A percentile compares a stretch with the other conserved stretches of the same genome.
Evolutionary conservation across 2,888 invertebrate species (phyloP).

Genomic region (Heliothis peltigera): DNA sequence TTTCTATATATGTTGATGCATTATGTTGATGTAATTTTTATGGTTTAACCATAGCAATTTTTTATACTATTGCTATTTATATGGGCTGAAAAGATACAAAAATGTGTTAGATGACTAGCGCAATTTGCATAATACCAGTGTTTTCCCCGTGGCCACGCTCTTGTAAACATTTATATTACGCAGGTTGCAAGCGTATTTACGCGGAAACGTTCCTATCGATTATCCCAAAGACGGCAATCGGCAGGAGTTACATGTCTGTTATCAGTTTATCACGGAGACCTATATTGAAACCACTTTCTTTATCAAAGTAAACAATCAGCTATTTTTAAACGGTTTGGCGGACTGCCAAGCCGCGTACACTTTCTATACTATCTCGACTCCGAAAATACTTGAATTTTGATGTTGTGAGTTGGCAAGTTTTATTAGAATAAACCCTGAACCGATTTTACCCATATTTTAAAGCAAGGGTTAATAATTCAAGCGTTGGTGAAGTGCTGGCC

Average conservation of each 20-base stretch:
- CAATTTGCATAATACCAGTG: slow-evolving; percentile 9
- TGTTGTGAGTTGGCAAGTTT: slow-evolving; percentile 33
- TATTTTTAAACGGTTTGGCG: slow-evolving; percentile 63
- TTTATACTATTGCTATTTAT: background rate
- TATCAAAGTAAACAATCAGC: slow-evolving; percentile 67
- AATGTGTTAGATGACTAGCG: slow-evolving; percentile 1
- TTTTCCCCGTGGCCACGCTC: slow-evolving; percentile 59
- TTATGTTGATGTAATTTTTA: too few relatives aligned
- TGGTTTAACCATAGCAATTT: too few relatives aligned
- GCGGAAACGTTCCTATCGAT: slow-evolving; percentile 33
- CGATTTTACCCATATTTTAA: background rate
- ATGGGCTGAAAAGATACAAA: background rate
- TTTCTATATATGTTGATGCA: too few relatives aligned
- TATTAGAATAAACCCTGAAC: slow-evolving; percentile 24
- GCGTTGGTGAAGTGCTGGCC: background rate
- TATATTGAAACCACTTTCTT: slow-evolving; percentile 67
- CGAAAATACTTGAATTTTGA: slow-evolving; percentile 45
- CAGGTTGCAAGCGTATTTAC: slow-evolving; percentile 53
- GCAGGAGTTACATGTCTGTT: slow-evolving; percentile 36
- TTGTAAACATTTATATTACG: slow-evolving; percentile 65
- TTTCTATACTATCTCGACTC: slow-evolving; percentile 55
- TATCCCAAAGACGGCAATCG: slow-evolving; percentile 18
- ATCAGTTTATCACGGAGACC: slow-evolving; percentile 57
- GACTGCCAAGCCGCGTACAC: slow-evolving; percentile 57
- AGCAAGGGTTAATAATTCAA: background rate